A percentile compares a stretch with the other conserved stretches of the same genome.
phyloP scores from a whole-genome alignment of 2,888 invertebrate genomes.

The Tolmerus cingulatus region DNA sequence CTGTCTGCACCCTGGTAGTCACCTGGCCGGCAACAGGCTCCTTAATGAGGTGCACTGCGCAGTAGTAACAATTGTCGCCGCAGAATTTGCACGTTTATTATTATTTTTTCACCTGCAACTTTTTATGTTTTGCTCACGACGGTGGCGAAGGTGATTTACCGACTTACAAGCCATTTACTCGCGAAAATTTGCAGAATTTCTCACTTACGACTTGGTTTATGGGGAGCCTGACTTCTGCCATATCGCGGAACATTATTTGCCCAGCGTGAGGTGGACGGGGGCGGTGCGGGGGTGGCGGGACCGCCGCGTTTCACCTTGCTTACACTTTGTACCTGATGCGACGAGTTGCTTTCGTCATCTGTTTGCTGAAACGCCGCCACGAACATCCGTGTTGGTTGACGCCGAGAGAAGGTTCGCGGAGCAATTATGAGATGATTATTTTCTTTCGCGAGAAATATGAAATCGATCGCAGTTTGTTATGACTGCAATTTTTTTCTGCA shows the following conservation, averaged over 20 bases:
- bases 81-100: not conserved
- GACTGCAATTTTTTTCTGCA: not conserved
- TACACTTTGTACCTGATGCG: constrained; percentile 10
- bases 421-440: not conserved
- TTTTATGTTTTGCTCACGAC: not conserved
- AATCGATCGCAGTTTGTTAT: not conserved
- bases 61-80: not conserved
- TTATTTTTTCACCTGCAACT: not conserved
- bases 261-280: not conserved
- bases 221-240: not conserved
- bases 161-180: not conserved
- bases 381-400: not conserved
- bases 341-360: not conserved
- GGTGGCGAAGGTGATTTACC: not conserved
- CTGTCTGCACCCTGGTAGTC: not conserved
- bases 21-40: not conserved
- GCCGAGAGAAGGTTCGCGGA: not conserved
- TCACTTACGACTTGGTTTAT: not conserved
- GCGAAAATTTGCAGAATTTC: not conserved
- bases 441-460: not conserved
- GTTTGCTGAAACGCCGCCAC: not conserved
- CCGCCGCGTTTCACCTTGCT: not conserved
- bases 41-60: not conserved
- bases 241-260: not conserved
- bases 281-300: not conserved